Base-by-base conservation (phyloP, 2,797 vertebrate genomes). In the Acrossocheilus wenchowensis region DNA sequence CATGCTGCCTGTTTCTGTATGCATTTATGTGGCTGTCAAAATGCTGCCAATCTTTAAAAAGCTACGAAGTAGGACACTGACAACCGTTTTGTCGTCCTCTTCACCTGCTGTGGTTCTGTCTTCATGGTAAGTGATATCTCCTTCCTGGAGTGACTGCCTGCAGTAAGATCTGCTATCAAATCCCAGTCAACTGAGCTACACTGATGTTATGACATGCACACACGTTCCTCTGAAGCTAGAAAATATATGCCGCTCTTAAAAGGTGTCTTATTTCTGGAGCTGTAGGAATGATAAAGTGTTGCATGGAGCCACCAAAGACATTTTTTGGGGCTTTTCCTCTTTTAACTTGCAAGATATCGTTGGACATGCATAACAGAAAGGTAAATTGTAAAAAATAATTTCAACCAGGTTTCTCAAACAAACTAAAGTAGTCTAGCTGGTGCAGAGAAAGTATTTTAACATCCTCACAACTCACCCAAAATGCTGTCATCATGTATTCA, bases 51-150 rank as follows among this genome's bases (percentile, higher is more conserved):
- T 75, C 57, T 12, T 75, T 83, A 64, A 72, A 82, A 62, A 64
- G 21, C 60, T 54, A 68, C 12, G 23, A 82, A 30, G 81, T 72
- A 19, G 36, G 66, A 71, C 30, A 36, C 45, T 45, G 54, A 62
- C 41, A 64, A 34, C 9, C n/a, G 60, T 77, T 84, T 78, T 77
- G 57, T 84, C 34, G 23, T 68, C 23, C 72, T 75, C 60, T 64
- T 50, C 45, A 82, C 57, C 60, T 74, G 80, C 68, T 82, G 43
- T 57, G n/a, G 14, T 84, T n/a, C 60, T 84, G 83, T 84, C 57
- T 80, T 66, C 54, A 34, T 12, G 62, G 72, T 84, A 50, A 78
- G 73, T 52, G 72, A 84, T 75, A 30, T 62, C 69, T 82, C 68
- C 50, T 57, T 68, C 72, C n/a, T 50, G 68, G 21, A 57, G 71